Evolutionary conservation across 2,888 invertebrate species (phyloP), one percentile per base, ranked within the genome.

Genomic region (Idaea aversata): DNA sequence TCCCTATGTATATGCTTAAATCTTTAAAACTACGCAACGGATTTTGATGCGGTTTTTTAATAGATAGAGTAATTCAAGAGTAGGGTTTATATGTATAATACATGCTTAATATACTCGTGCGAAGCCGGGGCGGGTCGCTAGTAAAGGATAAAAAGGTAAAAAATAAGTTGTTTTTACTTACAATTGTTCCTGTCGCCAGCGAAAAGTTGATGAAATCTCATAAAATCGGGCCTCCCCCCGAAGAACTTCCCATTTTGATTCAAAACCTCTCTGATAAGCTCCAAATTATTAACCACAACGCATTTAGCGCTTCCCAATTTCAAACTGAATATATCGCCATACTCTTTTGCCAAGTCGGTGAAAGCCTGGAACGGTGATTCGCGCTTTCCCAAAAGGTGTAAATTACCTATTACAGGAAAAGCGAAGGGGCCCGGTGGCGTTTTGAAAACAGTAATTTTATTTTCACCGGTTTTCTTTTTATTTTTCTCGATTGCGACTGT

Each of bases 181-280:
- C 97, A 97, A 83, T 97, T 97, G 87, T 97, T 97, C 65, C 97
- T 93, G 87, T 97, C 96, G 47, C 97, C 97, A 36, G 96, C 97
- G 84, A 98, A 97, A 7, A 97, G 95, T 72, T 95, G 94, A 80
- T 97, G 96, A 84, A 97, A 97, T 16, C 98, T 91, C 73, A 95
- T 83, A 84, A 97, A 97, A 82, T 97, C 95, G 0, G 97, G 97
- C 10, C 98, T 93, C 13, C 97, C 97, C 1, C 97, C 97, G 85
- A 98, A 97, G 77, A 95, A 95, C 70, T 95, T 95, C 5, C 97
- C 97, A 78, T 96, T 97, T 69, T 95, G 95, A 80, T 97, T 96
- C 34, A 97, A 90, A 62, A 97, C 96, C 80, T 96, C 96, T 68
- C 95, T 94, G 72, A 97, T 96, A 47, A 95, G 86, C 15, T 94